Evolutionary conservation across 2,113 vertebrate genomes (phyloP).

Genomic region (Cynocephalus volans): DNA sequence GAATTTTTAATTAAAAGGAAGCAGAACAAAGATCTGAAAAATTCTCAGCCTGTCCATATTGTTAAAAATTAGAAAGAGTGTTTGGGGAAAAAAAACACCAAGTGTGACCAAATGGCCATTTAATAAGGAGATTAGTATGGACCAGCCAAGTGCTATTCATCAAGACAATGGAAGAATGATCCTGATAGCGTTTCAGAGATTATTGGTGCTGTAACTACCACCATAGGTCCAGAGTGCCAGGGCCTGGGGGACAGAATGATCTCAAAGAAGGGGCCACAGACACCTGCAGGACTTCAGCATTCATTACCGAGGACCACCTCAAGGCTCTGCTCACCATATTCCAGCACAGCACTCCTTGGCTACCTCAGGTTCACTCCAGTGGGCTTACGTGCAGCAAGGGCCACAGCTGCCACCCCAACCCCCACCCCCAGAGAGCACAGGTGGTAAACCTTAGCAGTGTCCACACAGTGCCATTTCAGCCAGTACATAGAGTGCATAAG

Average conservation of each 20-base stretch:
- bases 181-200: neutral
- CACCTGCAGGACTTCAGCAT: neutral
- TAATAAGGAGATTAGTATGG: neutral
- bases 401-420: neutral
- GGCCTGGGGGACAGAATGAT: neutral
- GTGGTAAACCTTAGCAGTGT: neutral
- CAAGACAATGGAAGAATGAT: neutral
- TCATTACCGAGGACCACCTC: too few relatives aligned
- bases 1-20: neutral
- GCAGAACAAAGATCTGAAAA: neutral
- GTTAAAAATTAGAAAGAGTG: neutral
- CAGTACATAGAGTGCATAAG: neutral
- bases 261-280: neutral
- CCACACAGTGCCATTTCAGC: neutral
- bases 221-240: neutral
- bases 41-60: neutral
- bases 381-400: neutral
- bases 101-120: too few relatives aligned
- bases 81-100: neutral
- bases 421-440: neutral
- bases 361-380: neutral
- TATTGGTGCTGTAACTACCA: neutral
- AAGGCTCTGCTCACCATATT: neutral
- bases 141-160: neutral
- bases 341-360: neutral